Base-by-base conservation (phyloP, 2,888 invertebrate genomes). In the Lasioglossum marginatum region DNA sequence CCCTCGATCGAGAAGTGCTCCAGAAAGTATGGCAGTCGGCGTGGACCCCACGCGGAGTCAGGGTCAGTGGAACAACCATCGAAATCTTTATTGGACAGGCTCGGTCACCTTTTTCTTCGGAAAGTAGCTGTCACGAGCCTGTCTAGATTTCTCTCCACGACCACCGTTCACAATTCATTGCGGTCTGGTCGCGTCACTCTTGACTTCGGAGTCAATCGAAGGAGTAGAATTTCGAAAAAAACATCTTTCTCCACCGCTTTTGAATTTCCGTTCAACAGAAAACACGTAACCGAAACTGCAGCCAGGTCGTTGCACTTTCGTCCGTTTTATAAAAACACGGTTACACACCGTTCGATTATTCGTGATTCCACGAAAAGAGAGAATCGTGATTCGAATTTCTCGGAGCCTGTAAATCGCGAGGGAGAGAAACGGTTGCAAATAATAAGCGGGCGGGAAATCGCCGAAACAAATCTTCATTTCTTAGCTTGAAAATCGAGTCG, bases 381-480 rank as follows among this genome's bases (percentile, higher is more conserved):
- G 43, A 14, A 2, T n/a, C 8, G 8, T 31, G 63, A 66, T 66
- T 82, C 37, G 34, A 66, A 71, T 48, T 71, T 77, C 70, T 23
- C 40, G 68, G 12, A 27, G 77, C 37, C 31, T 81, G 31, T 66
- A 84, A 91, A 91, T 81, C 77, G 52, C 52, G 52, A n/a, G 57
- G 43, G 52, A 0, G 23, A 34, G 70, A 57, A 82, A 83, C 79
- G 75, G 71, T 19, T 31, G 73, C 37, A 37, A 48, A 57, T 63
- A 78, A 82, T 63, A 71, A 83, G 78, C 74, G 40, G 19, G 37
- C 52, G 14, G 72, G 80, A 86, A 83, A 79, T 12, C 81, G 85
- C 82, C 84, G 88, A 89, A 92, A 91, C 92, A 95, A 95, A 95
- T 95, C 94, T 95, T 94, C 94, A 94, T 95, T 93, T 93, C 85